Evolutionary conservation across 1,140 invertebrate species (phyloP).

Genomic region (Penaeus vannamei): DNA sequence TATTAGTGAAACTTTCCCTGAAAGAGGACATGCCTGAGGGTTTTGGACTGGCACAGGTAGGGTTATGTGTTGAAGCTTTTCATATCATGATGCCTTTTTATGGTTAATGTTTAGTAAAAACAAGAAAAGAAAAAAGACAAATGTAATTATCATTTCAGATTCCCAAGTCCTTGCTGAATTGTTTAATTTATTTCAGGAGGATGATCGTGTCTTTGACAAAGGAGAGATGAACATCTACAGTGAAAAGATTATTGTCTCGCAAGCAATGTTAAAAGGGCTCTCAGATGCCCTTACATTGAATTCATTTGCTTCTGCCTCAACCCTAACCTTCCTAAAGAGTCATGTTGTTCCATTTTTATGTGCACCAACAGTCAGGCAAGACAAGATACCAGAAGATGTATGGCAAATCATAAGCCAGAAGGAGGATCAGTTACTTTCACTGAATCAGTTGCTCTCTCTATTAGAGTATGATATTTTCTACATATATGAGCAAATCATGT

Average conservation of each 20-base stretch:
- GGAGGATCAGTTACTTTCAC: conserved; percentile 1
- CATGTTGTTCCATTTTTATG: conserved; percentile 21
- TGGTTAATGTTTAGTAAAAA: no score
- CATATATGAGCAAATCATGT: conserved; percentile 16
- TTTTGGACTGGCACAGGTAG: conserved; percentile 58
- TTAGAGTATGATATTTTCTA: conserved; percentile 49
- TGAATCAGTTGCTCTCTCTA: neutral
- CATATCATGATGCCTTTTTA: no score
- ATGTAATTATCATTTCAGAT: conserved; percentile 10
- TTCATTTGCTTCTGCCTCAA: neutral
- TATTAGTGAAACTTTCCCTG: conserved; percentile 48
- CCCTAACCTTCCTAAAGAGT: conserved; percentile 20
- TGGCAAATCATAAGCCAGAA: neutral
- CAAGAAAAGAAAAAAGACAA: neutral
- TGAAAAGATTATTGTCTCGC: conserved; percentile 71
- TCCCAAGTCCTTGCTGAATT: neutral
- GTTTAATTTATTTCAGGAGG: conserved; percentile 67
- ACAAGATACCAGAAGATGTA: neutral
- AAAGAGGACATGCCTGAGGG: conserved; percentile 50
- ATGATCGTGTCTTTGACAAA: conserved; percentile 74
- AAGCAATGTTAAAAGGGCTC: conserved; percentile 61
- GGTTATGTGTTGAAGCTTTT: no score
- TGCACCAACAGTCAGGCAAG: neutral
- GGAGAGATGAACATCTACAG: conserved; percentile 74
- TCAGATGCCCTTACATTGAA: neutral